phyloP scores from a whole-genome alignment of 2,888 invertebrate species.

The Amphipyra berbera region DNA sequence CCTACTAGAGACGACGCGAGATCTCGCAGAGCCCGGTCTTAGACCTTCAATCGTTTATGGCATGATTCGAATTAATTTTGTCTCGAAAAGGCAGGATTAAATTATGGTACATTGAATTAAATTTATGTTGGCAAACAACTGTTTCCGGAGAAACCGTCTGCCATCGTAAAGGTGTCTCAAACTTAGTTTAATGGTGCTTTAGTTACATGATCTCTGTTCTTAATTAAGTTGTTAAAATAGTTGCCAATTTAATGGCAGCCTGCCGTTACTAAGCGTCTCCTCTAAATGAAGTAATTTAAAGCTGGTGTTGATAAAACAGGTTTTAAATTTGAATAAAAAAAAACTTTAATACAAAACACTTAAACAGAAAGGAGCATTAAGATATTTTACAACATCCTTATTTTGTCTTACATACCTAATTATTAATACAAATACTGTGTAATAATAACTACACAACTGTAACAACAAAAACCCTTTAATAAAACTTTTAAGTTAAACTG shows the following conservation, averaged over 20 bases:
- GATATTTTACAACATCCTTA: no score
- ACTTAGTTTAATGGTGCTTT: slow-evolving; percentile 25
- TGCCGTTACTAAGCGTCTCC: neutral
- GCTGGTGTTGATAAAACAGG: neutral
- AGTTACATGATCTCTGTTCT: slow-evolving; percentile 29
- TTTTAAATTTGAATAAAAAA: slow-evolving; percentile 10
- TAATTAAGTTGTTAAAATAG: slow-evolving; percentile 11
- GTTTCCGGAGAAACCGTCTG: slow-evolving; percentile 35
- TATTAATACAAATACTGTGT: neutral
- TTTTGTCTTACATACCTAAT: slow-evolving; percentile 11
- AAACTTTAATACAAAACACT: neutral
- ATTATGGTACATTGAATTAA: slow-evolving; percentile 34
- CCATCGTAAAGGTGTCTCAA: slow-evolving; percentile 33
- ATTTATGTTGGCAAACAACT: slow-evolving; percentile 33
- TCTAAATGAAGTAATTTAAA: neutral
- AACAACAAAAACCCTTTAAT: no score
- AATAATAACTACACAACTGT: slow-evolving; percentile 11
- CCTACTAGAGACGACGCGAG: slow-evolving; percentile 52
- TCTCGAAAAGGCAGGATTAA: slow-evolving; percentile 42
- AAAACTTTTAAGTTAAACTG: no score
- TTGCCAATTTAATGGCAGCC: slow-evolving; percentile 1
- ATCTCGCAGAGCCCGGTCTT: slow-evolving; percentile 68
- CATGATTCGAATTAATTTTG: slow-evolving; percentile 48
- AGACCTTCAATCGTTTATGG: slow-evolving; percentile 63
- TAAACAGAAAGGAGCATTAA: neutral